Conservation (phyloP, 2,797 vertebrate genomes). For the Acanthis flammea region DNA sequence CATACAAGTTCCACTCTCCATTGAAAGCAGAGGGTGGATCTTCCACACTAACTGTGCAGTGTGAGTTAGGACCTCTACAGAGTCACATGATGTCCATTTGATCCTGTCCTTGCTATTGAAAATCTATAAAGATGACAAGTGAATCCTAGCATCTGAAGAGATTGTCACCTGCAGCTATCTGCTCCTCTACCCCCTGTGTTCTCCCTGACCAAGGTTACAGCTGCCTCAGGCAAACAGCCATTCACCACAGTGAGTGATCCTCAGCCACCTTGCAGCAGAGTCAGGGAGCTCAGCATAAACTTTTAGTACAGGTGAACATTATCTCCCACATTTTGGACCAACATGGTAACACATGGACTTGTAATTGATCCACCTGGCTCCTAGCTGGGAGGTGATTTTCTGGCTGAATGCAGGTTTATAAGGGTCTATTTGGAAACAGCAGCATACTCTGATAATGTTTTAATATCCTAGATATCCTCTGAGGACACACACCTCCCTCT, state of each 20-base stretch:
- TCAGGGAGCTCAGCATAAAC: neutral
- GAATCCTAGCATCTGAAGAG: neutral
- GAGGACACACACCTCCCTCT: neutral
- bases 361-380: neutral
- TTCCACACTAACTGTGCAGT: neutral
- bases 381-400: neutral
- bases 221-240: neutral
- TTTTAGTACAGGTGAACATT: neutral
- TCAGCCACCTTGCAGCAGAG: neutral
- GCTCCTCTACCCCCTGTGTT: neutral
- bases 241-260: neutral
- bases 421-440: conserved; percentile 2
- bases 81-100: neutral
- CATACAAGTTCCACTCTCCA: neutral
- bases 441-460: neutral
- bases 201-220: neutral
- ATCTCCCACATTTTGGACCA: neutral
- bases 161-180: neutral
- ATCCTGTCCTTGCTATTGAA: neutral
- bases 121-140: neutral
- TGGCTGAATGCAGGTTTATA: neutral
- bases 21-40: neutral
- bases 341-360: neutral
- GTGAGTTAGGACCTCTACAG: neutral
- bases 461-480: neutral